phyloP scores from a whole-genome alignment of 2,113 vertebrate species.

The Nothocercus julius region DNA sequence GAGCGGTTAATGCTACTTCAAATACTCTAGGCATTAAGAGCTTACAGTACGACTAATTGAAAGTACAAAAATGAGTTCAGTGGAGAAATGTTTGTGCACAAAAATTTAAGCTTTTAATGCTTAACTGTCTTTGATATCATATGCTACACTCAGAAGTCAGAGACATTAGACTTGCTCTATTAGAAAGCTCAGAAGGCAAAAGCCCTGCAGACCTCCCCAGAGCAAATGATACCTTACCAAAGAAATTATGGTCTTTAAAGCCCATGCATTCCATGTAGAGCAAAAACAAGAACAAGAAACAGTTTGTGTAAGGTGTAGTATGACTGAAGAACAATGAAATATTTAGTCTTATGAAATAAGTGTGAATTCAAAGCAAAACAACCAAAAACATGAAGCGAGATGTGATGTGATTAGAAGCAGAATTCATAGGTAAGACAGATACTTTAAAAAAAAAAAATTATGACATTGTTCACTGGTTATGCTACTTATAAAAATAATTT shows the following conservation, averaged over 20 bases:
- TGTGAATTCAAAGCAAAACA: constrained; percentile 66
- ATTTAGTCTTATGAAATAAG: constrained; percentile 49
- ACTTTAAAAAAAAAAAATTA: not conserved
- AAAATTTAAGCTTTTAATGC: not conserved
- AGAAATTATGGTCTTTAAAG: constrained; percentile 91
- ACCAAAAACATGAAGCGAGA: constrained; percentile 43
- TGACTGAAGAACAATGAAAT: constrained; percentile 57
- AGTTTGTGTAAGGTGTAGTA: constrained; percentile 77
- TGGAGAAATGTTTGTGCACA: not conserved
- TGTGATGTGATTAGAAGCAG: constrained; percentile 46
- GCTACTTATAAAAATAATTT: not conserved
- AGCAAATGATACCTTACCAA: constrained; percentile 91
- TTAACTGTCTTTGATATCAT: not conserved
- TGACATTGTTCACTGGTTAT: not conserved
- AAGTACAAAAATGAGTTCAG: not conserved
- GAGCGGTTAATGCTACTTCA: not conserved
- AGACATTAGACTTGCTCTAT: constrained; percentile 29
- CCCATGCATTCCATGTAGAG: constrained; percentile 85
- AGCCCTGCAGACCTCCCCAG: constrained; percentile 67
- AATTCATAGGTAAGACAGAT: not conserved
- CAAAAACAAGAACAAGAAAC: constrained; percentile 83
- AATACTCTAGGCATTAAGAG: not conserved
- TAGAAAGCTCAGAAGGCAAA: constrained; percentile 11
- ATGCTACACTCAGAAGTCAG: not conserved
- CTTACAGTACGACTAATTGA: not conserved